These are phyloP conservation scores for Apeira syringaria DNA, from an alignment of 2,888 invertebrate genomes.

Conservation along the genomic window DNA sequence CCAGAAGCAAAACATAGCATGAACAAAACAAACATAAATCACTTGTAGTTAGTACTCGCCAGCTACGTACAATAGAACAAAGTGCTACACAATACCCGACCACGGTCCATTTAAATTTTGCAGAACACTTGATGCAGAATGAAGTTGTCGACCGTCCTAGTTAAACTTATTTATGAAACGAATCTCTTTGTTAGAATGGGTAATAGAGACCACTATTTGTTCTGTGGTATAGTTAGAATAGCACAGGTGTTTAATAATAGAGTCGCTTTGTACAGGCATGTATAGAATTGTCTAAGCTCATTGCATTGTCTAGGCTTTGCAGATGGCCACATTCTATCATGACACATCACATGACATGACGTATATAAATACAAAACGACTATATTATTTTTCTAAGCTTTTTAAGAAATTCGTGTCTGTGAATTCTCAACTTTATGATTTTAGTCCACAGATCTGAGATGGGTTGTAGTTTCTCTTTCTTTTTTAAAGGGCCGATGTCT, in stretches of 20 bases:
- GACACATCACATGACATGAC: too few species aligned
- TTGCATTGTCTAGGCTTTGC: too few species aligned
- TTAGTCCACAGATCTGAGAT: too few species aligned
- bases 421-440: too few species aligned
- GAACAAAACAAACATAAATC: conserved; percentile 1
- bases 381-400: too few species aligned
- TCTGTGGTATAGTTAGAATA: conserved; percentile 1
- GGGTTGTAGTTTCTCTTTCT: too few species aligned
- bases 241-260: conserved; percentile 6
- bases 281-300: background rate
- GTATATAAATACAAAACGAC: too few species aligned
- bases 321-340: too few species aligned
- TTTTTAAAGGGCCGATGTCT: too few species aligned
- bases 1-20: background rate
- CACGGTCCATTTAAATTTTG: conserved; percentile 12
- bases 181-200: conserved; percentile 7
- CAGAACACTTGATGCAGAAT: conserved; percentile 10
- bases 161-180: conserved; percentile 8
- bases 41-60: conserved; percentile 3
- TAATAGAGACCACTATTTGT: background rate
- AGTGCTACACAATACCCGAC: conserved; percentile 9
- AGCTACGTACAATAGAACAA: conserved; percentile 8
- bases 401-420: too few species aligned
- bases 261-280: conserved; percentile 1
- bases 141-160: conserved; percentile 11